phyloP scores from a whole-genome alignment of 2,113 vertebrate genomes.

The Nothoprocta perdicaria region DNA sequence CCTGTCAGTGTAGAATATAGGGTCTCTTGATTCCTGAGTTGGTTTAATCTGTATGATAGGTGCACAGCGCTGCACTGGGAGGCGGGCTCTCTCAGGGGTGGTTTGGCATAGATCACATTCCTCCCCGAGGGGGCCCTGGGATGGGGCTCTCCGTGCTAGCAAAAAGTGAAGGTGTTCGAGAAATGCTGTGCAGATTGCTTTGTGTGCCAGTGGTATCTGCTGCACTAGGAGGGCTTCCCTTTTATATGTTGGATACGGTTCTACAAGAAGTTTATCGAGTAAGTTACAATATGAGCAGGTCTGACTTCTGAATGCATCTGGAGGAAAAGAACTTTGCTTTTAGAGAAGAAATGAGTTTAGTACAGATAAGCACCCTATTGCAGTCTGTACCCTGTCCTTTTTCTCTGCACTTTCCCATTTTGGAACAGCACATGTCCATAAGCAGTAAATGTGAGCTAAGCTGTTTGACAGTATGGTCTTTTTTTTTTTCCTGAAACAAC shows the following conservation, averaged over 20 bases:
- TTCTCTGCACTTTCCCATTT: neutral
- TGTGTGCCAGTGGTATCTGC: neutral
- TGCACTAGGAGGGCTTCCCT: neutral
- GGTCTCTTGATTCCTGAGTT: neutral
- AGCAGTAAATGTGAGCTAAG: neutral
- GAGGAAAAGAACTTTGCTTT: neutral
- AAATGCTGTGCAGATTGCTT: neutral
- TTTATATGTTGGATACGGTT: accelerated
- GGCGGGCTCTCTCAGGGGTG: neutral
- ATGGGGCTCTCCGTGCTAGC: neutral
- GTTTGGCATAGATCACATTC: neutral
- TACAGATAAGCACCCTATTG: neutral
- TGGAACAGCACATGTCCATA: neutral
- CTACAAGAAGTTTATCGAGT: neutral
- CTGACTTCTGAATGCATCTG: neutral
- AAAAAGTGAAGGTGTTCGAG: neutral
- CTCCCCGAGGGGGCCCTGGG: neutral
- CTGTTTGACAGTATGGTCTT: neutral
- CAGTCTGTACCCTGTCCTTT: neutral
- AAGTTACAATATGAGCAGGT: neutral
- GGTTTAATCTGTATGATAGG: neutral
- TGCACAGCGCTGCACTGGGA: accelerated
- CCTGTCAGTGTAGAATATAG: neutral
- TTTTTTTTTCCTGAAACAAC: neutral
- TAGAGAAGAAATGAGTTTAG: neutral